Evolutionary conservation across 2,797 vertebrate species (phyloP), one percentile per base, ranked within the genome.

Genomic region (Champsocephalus gunnari): DNA sequence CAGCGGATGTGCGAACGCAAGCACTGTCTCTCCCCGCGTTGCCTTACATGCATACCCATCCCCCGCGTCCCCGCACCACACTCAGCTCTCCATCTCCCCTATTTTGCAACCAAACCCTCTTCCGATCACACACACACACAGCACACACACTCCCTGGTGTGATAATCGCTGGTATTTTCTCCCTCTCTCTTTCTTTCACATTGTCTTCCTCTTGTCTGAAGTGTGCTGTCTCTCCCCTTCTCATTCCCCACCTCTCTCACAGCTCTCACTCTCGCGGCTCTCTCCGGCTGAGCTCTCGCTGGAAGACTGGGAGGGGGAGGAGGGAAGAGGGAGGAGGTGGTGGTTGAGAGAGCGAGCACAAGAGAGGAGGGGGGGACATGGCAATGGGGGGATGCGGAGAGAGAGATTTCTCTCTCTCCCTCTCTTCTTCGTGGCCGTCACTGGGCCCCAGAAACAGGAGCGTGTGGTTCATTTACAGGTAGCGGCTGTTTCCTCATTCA

Each of bases 401-500:
- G 94, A 93, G 93, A 91, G 94, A 95, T 93, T 88, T 93, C 92
- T 93, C 95, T 95, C 94, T 95, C 94, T 95, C 95, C 91, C 96
- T 97, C 93, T 97, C 97, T 94, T 97, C 96, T 94, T 97, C 96
- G 95, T 97, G 97, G 97, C 97, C 97, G 85, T 97, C 96, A 92
- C 94, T 97, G 95, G 96, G 96, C 93, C 96, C 96, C 92, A 95
- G 96, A 95, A 96, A 96, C 95, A 95, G 96, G 94, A 97, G 96
- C 94, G 96, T 97, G 94, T 97, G 97, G 97, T 98, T 97, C 95
- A 96, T 97, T 95, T 98, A 98, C 96, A 98, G 97, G 97, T 98
- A 97, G 96, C 92, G 90, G 92, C 94, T 94, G 92, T 92, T 94
- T 93, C 90, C 89, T 93, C 92, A 92, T 94, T 95, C 91, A 93